Conservation (phyloP, 2,888 invertebrate genomes). For the Operophtera brumata region DNA sequence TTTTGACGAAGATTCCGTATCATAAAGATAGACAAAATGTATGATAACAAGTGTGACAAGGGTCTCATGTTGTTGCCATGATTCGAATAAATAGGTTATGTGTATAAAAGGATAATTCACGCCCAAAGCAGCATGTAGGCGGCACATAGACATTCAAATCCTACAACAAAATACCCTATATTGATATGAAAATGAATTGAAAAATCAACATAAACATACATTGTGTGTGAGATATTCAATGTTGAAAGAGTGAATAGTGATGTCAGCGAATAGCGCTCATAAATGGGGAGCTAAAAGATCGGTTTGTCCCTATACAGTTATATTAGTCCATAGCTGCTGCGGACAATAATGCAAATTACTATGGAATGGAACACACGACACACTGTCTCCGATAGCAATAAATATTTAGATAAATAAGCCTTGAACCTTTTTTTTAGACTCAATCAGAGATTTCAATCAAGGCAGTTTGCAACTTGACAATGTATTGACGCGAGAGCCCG, state of each 20-base stretch:
- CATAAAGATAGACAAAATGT: too few species aligned
- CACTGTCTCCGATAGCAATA: conserved; percentile 44
- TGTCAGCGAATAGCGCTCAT: conserved; percentile 45
- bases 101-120: conserved; percentile 45
- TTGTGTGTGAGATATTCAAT: conserved; percentile 29
- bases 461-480: conserved; percentile 23
- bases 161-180: conserved; percentile 22
- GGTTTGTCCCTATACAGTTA: conserved; percentile 17
- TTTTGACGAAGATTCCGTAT: too few species aligned
- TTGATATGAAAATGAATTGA: conserved; percentile 30
- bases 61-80: too few species aligned
- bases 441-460: conserved; percentile 28
- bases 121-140: conserved; percentile 32
- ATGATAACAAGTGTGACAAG: too few species aligned
- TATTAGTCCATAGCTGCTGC: conserved; percentile 54
- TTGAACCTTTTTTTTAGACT: conserved; percentile 19
- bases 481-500: conserved; percentile 30
- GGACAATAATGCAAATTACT: conserved; percentile 64
- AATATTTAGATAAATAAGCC: conserved; percentile 38
- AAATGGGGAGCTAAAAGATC: conserved; percentile 54
- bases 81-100: too few species aligned
- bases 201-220: conserved; percentile 29
- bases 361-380: conserved; percentile 43
- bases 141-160: conserved; percentile 35
- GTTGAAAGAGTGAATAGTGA: conserved; percentile 46